Conservation (phyloP, 2,113 vertebrate species). For the Plotosus lineatus region DNA sequence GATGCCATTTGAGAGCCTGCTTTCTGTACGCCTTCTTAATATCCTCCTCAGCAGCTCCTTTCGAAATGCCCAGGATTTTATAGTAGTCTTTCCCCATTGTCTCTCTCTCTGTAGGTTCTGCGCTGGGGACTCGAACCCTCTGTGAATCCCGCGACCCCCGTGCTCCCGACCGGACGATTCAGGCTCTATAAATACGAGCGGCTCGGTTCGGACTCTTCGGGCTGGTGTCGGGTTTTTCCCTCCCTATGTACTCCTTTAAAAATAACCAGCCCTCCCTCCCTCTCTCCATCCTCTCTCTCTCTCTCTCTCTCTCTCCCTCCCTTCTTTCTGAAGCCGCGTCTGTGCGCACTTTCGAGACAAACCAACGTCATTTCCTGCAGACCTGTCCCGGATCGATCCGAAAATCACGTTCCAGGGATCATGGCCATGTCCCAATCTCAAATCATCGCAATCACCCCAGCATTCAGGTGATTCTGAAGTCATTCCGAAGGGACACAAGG, state of each 20-base stretch:
- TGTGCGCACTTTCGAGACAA: slow-evolving; percentile 65
- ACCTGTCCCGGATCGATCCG: background rate
- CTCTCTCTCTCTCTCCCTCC: slow-evolving; percentile 61
- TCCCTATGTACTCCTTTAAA: slow-evolving; percentile 71
- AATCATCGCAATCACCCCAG: background rate
- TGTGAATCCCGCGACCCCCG: background rate
- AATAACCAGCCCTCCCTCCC: slow-evolving; percentile 69
- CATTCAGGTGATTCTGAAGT: background rate
- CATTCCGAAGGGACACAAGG: background rate
- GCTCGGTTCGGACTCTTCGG: background rate
- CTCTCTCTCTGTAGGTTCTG: background rate
- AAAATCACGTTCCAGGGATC: background rate
- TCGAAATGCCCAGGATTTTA: slow-evolving; percentile 89
- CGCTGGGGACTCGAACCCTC: too few relatives aligned
- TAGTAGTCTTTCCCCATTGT: slow-evolving; percentile 98
- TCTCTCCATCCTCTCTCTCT: background rate
- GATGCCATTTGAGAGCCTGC: slow-evolving; percentile 97
- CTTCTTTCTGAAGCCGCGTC: slow-evolving; percentile 17
- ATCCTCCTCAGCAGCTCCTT: slow-evolving; percentile 94
- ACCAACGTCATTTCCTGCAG: slow-evolving; percentile 60
- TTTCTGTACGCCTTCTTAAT: slow-evolving; percentile 98
- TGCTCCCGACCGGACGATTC: background rate
- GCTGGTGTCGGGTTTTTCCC: slow-evolving; percentile 53
- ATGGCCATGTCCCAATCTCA: background rate
- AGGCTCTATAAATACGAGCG: slow-evolving; percentile 38